Evolutionary conservation across 2,113 vertebrate species (phyloP).

Genomic region (Dinomys branickii): DNA sequence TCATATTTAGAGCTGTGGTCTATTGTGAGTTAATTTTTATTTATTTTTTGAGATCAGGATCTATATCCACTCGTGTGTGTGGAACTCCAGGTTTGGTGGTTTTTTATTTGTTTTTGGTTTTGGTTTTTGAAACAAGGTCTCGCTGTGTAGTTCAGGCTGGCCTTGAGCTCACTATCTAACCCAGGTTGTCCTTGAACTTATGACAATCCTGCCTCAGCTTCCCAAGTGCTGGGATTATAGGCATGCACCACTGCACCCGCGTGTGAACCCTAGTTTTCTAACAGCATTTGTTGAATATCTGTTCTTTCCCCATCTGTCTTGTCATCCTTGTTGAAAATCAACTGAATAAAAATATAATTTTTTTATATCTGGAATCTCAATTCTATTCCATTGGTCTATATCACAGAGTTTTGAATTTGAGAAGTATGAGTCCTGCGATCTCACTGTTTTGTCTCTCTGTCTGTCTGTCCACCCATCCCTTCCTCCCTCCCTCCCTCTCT

Average conservation of each 20-base stretch:
- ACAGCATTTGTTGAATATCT: constrained; percentile 3
- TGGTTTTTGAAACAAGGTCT: too few species aligned
- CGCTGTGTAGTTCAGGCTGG: too few species aligned
- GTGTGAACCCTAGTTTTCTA: not conserved
- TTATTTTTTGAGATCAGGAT: not conserved
- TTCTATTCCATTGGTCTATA: not conserved
- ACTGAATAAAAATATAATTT: not conserved
- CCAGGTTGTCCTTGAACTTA: too few species aligned
- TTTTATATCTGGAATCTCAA: not conserved
- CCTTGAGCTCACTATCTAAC: too few species aligned
- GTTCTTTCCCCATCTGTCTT: not conserved
- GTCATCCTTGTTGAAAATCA: not conserved
- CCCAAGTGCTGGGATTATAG: too few species aligned
- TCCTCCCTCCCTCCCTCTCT: not conserved
- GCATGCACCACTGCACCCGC: too few species aligned
- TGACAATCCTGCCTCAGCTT: too few species aligned
- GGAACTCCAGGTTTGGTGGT: not conserved
- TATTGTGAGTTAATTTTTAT: constrained; percentile 35
- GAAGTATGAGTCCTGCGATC: not conserved
- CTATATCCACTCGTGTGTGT: not conserved
- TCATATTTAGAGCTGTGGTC: not conserved
- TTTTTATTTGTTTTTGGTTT: too few species aligned
- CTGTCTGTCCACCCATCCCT: not conserved
- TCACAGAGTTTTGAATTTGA: not conserved
- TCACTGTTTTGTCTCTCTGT: not conserved